These are phyloP conservation scores for Leucania comma DNA, from an alignment of 2,888 invertebrate genomes.

Conservation along the genomic window DNA sequence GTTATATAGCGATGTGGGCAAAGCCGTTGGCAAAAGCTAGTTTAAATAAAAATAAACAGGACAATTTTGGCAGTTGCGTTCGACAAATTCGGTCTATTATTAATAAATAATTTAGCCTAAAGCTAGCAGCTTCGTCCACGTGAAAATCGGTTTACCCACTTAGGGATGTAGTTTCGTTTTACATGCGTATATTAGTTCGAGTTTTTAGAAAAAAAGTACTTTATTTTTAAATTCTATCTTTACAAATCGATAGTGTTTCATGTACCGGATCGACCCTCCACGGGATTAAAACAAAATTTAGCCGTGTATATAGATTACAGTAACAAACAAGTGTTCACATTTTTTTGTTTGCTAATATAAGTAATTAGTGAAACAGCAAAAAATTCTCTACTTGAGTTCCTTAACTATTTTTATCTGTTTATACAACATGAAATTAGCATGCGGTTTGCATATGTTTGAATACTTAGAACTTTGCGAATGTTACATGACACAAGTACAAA, in stretches of 20 bases:
- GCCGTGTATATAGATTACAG: background rate
- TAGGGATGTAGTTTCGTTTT: too few relatives aligned
- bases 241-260: too few relatives aligned
- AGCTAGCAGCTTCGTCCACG: too few relatives aligned
- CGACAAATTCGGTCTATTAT: background rate
- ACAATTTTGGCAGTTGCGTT: background rate
- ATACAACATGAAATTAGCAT: constrained; percentile 18
- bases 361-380: constrained; percentile 1
- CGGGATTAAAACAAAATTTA: too few relatives aligned
- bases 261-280: too few relatives aligned
- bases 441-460: constrained; percentile 30
- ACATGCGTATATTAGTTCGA: too few relatives aligned
- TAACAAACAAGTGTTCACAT: background rate
- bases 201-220: too few relatives aligned
- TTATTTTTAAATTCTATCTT: too few relatives aligned
- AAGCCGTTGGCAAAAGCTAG: too few relatives aligned
- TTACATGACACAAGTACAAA: constrained; percentile 17
- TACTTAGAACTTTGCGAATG: constrained; percentile 38
- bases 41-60: background rate
- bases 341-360: background rate
- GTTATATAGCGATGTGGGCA: too few relatives aligned
- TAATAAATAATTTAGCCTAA: background rate
- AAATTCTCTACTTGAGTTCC: background rate
- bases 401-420: constrained; percentile 5
- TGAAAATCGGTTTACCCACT: too few relatives aligned